These are phyloP conservation scores for Zaprionus lachaisei DNA, from an alignment of 1,140 invertebrate genomes.

Conservation along the genomic window DNA sequence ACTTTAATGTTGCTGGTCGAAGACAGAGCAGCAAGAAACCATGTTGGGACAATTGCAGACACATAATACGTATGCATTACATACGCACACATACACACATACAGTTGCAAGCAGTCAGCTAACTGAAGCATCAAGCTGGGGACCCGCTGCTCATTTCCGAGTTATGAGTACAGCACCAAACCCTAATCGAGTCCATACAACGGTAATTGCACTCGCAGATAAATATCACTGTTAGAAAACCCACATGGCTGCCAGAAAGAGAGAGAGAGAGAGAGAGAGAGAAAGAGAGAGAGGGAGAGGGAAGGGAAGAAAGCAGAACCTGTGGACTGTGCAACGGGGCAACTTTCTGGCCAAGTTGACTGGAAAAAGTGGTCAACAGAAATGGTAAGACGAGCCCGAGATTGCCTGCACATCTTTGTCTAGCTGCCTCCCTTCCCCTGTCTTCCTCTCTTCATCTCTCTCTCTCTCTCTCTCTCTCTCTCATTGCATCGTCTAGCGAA, in stretches of 20 bases:
- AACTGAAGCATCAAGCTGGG: slow-evolving; percentile 41
- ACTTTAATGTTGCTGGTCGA: neutral
- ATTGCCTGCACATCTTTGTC: slow-evolving; percentile 56
- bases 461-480: neutral
- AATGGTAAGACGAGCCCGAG: slow-evolving; percentile 73
- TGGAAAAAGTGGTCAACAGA: slow-evolving; percentile 73
- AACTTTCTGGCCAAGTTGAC: slow-evolving; percentile 64
- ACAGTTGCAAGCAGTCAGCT: neutral
- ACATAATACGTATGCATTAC: slow-evolving; percentile 27
- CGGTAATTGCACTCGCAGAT: slow-evolving; percentile 77
- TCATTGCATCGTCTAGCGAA: slow-evolving; percentile 22
- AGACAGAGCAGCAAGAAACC: neutral
- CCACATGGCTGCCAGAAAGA: slow-evolving; percentile 58
- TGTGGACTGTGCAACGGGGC: slow-evolving; percentile 23
- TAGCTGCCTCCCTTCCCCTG: neutral
- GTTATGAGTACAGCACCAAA: slow-evolving; percentile 74
- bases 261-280: too few species aligned
- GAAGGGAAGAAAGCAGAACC: neutral
- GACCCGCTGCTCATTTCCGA: slow-evolving; percentile 52
- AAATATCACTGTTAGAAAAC: slow-evolving; percentile 82
- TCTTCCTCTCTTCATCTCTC: neutral
- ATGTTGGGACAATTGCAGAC: slow-evolving; percentile 1
- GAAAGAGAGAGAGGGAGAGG: neutral
- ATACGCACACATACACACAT: slow-evolving; percentile 17
- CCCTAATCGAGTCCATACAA: slow-evolving; percentile 79